Conservation (phyloP, 2,888 invertebrate species). For the Pheosia tremula region DNA sequence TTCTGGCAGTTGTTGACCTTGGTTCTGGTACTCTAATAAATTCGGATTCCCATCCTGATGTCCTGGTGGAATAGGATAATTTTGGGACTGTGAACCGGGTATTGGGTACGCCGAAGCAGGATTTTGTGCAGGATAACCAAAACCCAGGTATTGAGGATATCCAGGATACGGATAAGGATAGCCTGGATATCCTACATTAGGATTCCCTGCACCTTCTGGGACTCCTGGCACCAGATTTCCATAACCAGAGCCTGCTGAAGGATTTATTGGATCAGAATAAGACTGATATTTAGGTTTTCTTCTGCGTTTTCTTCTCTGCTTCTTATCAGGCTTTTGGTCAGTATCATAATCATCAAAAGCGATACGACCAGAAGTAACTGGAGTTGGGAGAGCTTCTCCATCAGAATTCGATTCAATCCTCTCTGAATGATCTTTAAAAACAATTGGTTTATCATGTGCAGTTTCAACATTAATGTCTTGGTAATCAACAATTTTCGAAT, state of each 20-base stretch:
- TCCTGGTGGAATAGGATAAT: conserved; percentile 16
- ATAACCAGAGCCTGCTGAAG: conserved; percentile 7
- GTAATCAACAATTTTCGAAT: conserved; percentile 10
- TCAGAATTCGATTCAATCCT: background rate
- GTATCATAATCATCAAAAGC: conserved; percentile 39
- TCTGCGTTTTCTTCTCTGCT: conserved; percentile 45
- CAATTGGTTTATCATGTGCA: conserved; percentile 8
- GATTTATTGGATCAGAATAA: conserved; percentile 15
- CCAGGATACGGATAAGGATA: conserved; percentile 16
- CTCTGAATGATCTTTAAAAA: conserved; percentile 20
- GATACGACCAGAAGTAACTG: background rate
- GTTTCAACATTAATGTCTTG: conserved; percentile 5
- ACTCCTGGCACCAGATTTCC: background rate
- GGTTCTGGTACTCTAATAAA: background rate
- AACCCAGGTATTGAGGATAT: conserved; percentile 10
- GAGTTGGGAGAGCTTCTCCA: background rate
- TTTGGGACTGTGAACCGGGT: conserved; percentile 19
- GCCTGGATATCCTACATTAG: conserved; percentile 10
- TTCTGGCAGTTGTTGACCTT: background rate
- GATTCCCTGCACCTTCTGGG: background rate
- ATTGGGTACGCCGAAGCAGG: conserved; percentile 10
- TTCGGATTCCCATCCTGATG: conserved; percentile 14
- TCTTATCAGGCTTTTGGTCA: conserved; percentile 28
- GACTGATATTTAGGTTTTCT: conserved; percentile 44
- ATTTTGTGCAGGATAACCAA: conserved; percentile 10